Evolutionary conservation across 2,888 invertebrate genomes (phyloP), one percentile per base, ranked within the genome.

Genomic region (Plusia festucae): DNA sequence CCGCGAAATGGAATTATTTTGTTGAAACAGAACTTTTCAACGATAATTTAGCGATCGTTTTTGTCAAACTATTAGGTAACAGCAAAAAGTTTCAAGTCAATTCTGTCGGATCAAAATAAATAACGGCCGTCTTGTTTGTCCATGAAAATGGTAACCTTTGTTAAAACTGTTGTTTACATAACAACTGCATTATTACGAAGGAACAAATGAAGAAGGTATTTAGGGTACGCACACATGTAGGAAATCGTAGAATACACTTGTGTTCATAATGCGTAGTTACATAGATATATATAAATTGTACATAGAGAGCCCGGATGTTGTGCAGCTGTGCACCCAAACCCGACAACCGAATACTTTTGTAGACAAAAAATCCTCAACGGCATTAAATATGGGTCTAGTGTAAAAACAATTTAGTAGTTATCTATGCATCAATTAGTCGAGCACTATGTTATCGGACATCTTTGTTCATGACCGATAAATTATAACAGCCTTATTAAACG

Each of bases 281-380:
- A 60, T 72, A 46, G 53, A 60, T 72, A 73, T 71, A 58, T 53
- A 72, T 55, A 69, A 68, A 76, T 65, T 59, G 66, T 68, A 69
- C 60, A 78, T 77, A 82, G 76, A 73, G 71, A 82, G 83, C 79
- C 90, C 91, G 91, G 91, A 92, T 91, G 89, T 82, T 76, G 69
- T 82, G 90, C 92, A 93, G 92, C 92, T 93, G 93, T 89, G 87
- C 88, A 86, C 78, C 85, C 83, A 79, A 84, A 83, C 81, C 69
- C 73, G 65, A 56, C 68, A 65, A 61, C 61, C 65, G 52, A 78
- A 81, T 67, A 73, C 68, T 59, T 79, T 77, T 79, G 78, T 81
- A 46, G 65, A 77, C 84, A 82, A 87, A 88, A 89, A 86, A 84
- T 61, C 72, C 63, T 75, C 73, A 70, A 73, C 76, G 69, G 68